phyloP scores from a whole-genome alignment of 2,797 vertebrate genomes.

The Eulemur mongoz region DNA sequence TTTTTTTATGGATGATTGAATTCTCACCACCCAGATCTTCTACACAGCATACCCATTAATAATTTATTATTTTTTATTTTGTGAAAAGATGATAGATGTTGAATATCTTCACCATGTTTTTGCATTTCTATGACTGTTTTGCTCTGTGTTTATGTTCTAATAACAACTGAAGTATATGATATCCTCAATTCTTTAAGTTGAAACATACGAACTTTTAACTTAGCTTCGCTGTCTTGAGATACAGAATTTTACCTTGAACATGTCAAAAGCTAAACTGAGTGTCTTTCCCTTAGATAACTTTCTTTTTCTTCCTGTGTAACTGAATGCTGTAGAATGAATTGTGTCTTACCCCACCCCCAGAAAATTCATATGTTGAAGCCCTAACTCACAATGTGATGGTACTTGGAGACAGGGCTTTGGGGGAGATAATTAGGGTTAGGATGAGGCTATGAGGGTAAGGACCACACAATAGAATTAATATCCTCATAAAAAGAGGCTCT shows the following conservation, averaged over 20 bases:
- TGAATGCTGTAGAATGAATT: not conserved
- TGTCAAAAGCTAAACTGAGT: not conserved
- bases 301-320: not conserved
- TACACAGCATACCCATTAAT: not conserved
- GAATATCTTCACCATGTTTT: not conserved
- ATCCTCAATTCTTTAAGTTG: not conserved
- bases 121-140: not conserved
- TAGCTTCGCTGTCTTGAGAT: not conserved
- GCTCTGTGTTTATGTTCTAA: not conserved
- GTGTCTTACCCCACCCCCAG: not conserved
- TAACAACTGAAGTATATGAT: not conserved
- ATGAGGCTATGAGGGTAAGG: not conserved
- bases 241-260: not conserved
- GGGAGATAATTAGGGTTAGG: not conserved
- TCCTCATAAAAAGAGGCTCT: not conserved
- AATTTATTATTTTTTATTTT: not conserved
- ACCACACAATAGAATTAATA: not conserved
- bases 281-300: not conserved
- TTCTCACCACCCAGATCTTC: not conserved
- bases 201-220: not conserved
- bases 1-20: not conserved
- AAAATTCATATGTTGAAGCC: not conserved
- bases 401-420: not conserved
- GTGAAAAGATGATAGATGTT: not conserved
- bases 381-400: not conserved